phyloP scores from a whole-genome alignment of 2,797 vertebrate species.

The Pteronotus mesoamericanus region DNA sequence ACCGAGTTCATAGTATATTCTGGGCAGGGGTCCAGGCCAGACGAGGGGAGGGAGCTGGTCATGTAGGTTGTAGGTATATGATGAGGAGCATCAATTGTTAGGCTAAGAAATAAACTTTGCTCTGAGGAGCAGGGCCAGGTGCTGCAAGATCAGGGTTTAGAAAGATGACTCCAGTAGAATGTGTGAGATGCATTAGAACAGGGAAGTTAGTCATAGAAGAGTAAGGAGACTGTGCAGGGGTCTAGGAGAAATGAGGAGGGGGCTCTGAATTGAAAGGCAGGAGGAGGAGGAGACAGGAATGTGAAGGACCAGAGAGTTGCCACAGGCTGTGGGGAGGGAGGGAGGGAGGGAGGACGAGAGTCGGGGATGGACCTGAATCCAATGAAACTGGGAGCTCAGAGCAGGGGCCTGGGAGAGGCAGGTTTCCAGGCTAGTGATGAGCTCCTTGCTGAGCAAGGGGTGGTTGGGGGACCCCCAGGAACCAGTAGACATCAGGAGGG shows the following conservation, averaged over 20 bases:
- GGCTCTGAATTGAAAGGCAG: neutral
- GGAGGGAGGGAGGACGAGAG: neutral
- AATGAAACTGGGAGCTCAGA: neutral
- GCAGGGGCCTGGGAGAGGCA: neutral
- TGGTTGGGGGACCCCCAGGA: neutral
- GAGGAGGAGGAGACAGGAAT: neutral
- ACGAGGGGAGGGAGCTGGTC: neutral
- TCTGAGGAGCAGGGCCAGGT: neutral
- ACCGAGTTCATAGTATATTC: neutral
- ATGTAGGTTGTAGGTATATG: neutral
- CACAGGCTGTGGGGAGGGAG: neutral
- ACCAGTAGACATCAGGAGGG: neutral
- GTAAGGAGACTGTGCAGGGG: neutral
- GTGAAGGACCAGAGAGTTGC: neutral
- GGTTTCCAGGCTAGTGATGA: neutral
- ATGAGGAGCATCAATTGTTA: neutral
- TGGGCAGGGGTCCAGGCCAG: neutral
- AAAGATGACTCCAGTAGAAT: neutral
- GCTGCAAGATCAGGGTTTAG: neutral
- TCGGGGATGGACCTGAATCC: neutral
- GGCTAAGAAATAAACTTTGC: neutral
- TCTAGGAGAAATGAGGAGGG: too few species aligned
- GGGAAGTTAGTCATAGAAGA: neutral
- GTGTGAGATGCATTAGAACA: neutral
- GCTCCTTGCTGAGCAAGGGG: neutral